Evolutionary conservation across 1,140 invertebrate species (phyloP), one percentile per base, ranked within the genome.

Genomic region (Hypothenemus hampei): DNA sequence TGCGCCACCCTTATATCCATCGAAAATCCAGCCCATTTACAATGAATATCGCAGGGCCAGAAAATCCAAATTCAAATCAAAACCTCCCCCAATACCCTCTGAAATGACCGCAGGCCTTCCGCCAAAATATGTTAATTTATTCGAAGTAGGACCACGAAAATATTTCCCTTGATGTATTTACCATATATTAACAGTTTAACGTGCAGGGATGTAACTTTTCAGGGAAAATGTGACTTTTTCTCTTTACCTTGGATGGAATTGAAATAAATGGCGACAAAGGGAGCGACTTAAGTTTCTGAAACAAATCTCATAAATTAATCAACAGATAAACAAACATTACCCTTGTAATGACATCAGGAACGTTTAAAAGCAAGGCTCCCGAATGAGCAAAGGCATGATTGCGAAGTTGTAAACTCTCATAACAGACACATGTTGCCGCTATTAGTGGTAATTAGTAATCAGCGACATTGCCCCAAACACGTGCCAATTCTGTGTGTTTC

Each of bases 401-500:
- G 37, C 41, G 49, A 46, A 62, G 60, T 62, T 62, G 60, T 62
- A 62, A 62, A 62, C 60, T 62, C 60, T 59, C 52, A 57, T 62
- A 62, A 62, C 57, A 62, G 43, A 57, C 60, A 62, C 60, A 59
- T 62, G 60, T 47, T 62, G 49, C 60, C 57, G 46, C 60, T 62
- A 62, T 62, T 62, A 62, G 60, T 59, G 60, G 57, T 37, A 62
- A 62, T 62, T 62, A 62, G 60, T 62, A 62, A 62, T 62, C 60
- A 59, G 58, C 58, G 58, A 57, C 49, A 61, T 47, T 43, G 50
- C 45, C 43, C 23, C 48, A 15, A 61, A 46, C 45, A 50, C 59
- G 56, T 57, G 59, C 50, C 55, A 50, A 51, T 36, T 21, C 45
- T n/a, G n/a, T n/a, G n/a, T n/a, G n/a, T n/a, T n/a, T n/a, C n/a